Evolutionary conservation across 1,140 invertebrate species (phyloP).

Genomic region (Chrysomallon squamiferum): DNA sequence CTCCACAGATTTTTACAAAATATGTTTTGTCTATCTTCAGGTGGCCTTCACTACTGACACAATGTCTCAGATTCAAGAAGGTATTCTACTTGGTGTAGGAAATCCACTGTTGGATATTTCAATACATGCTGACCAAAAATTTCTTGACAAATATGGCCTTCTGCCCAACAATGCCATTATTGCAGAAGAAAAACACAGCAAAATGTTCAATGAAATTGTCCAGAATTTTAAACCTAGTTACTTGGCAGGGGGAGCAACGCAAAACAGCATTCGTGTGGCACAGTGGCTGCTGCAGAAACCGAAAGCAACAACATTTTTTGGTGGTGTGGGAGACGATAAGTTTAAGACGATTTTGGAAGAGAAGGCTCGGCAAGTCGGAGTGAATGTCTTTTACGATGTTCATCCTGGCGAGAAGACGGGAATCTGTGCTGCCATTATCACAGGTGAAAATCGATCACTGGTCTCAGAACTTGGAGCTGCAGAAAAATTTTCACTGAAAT

Average conservation of each 20-base stretch:
- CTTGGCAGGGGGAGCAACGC: slow-evolving; percentile 93
- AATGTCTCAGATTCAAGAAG: slow-evolving; percentile 45
- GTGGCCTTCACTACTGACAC: slow-evolving; percentile 11
- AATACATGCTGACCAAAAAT: slow-evolving; percentile 76
- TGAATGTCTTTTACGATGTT: slow-evolving; percentile 80
- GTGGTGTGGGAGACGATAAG: slow-evolving; percentile 91
- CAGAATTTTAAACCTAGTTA: slow-evolving; percentile 77
- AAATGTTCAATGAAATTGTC: slow-evolving; percentile 47
- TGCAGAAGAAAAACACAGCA: slow-evolving; percentile 81
- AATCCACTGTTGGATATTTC: slow-evolving; percentile 97
- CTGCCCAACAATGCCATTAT: slow-evolving; percentile 94
- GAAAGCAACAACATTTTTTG: slow-evolving; percentile 86
- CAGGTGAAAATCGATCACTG: slow-evolving; percentile 80
- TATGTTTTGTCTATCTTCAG: slow-evolving; percentile 8
- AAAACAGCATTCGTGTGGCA: slow-evolving; percentile 91
- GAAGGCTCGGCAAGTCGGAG: slow-evolving; percentile 81
- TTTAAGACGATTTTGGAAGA: slow-evolving; percentile 86
- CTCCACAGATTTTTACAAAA: too few species aligned
- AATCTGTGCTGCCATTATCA: slow-evolving; percentile 71
- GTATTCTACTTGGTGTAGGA: slow-evolving; percentile 86
- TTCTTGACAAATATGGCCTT: slow-evolving; percentile 83
- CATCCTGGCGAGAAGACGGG: slow-evolving; percentile 78
- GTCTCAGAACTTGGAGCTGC: slow-evolving; percentile 96
- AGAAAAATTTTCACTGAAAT: slow-evolving; percentile 86
- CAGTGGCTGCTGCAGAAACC: slow-evolving; percentile 88